These are phyloP conservation scores for Cottus gobio DNA, from an alignment of 2,113 vertebrate genomes.

Conservation along the genomic window DNA sequence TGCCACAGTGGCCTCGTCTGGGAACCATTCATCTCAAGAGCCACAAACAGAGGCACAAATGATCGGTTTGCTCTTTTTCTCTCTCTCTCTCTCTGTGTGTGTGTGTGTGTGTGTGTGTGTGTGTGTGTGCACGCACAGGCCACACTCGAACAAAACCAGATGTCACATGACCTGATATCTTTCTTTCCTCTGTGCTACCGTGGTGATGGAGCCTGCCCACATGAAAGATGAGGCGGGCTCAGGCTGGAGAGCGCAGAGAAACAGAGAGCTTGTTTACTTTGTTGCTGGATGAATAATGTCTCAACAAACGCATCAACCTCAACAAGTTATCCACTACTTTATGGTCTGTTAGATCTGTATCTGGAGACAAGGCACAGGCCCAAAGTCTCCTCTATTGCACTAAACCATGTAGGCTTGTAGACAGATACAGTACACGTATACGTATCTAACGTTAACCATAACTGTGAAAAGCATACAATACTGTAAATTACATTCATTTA, in stretches of 20 bases:
- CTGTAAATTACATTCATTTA: neutral
- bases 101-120: conserved; percentile 20
- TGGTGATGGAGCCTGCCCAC: conserved; percentile 41
- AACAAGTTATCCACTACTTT: conserved; percentile 10
- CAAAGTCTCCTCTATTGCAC: too few relatives aligned
- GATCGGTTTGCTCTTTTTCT: conserved; percentile 49
- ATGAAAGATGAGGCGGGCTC: conserved; percentile 53
- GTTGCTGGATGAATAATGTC: conserved; percentile 44
- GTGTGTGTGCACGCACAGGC: conserved; percentile 17
- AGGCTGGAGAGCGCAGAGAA: conserved; percentile 17
- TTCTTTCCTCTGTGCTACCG: conserved; percentile 31
- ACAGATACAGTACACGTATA: neutral
- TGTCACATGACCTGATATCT: conserved; percentile 65
- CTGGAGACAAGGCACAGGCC: neutral
- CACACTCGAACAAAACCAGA: conserved; percentile 65
- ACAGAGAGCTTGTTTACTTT: conserved; percentile 51
- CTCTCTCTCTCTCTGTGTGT: conserved; percentile 6
- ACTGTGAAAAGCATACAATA: too few relatives aligned
- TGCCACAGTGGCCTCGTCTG: conserved; percentile 58
- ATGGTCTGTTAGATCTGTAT: neutral
- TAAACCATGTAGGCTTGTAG: neutral
- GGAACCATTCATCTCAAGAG: conserved; percentile 66
- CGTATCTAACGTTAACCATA: neutral
- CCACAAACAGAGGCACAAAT: conserved; percentile 55
- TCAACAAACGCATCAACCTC: conserved; percentile 37